These are phyloP conservation scores for Tinamus guttatus DNA, from an alignment of 2,113 vertebrate genomes.

Conservation along the genomic window DNA sequence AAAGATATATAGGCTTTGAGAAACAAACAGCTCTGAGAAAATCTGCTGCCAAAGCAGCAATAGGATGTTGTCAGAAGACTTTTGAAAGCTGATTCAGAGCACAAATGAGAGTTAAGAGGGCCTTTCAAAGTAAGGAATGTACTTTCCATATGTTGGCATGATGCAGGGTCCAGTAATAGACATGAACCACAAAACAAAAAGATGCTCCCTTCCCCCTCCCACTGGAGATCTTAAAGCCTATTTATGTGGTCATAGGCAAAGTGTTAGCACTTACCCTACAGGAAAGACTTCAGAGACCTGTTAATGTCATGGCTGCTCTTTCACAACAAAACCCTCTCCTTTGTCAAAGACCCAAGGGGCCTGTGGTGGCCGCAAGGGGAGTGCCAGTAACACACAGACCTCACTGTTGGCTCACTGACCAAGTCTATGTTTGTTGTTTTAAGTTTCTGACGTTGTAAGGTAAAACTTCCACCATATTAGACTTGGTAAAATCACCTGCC, in stretches of 20 bases:
- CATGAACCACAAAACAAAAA: background rate
- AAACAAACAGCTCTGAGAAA: background rate
- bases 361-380: background rate
- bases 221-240: background rate
- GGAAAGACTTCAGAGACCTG: background rate
- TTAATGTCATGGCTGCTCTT: background rate
- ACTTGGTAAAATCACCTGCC: background rate
- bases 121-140: background rate
- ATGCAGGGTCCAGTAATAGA: background rate
- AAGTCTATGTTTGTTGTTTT: background rate
- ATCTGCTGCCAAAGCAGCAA: background rate
- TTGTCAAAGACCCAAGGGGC: background rate
- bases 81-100: background rate
- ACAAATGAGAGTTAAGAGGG: background rate
- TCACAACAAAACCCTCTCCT: background rate
- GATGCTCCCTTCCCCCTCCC: no score
- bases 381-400: accelerated
- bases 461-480: background rate
- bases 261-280: background rate
- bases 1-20: background rate
- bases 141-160: background rate
- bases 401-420: background rate
- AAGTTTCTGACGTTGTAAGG: background rate
- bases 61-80: background rate
- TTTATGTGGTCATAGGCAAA: no score